Evolutionary conservation across 2,888 invertebrate species (phyloP).

Genomic region (Tetanocera ferruginea): DNA sequence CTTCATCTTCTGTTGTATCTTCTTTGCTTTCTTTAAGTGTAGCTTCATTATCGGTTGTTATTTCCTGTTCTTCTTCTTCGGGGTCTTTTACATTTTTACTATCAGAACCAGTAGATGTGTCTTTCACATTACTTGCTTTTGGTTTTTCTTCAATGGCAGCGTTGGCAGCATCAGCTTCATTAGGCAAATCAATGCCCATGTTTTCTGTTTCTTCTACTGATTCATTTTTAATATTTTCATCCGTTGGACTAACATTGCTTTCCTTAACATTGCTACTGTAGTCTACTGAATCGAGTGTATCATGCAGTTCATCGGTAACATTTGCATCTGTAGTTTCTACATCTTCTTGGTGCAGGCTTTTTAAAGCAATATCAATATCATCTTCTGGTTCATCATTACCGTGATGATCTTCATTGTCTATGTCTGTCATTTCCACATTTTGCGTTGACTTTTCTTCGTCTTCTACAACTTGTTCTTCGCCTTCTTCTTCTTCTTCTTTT

Average conservation of each 20-base stretch:
- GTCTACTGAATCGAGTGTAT: not conserved
- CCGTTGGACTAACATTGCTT: not conserved
- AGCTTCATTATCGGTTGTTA: conserved; percentile 38
- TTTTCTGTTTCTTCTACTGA: not conserved
- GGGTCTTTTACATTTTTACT: conserved; percentile 3
- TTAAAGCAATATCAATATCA: conserved; percentile 60
- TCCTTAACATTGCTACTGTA: not conserved
- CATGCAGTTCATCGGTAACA: not conserved
- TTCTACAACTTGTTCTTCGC: conserved; percentile 21
- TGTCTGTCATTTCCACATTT: conserved; percentile 50
- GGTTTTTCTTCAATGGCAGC: conserved; percentile 15
- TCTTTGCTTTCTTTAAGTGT: conserved; percentile 46
- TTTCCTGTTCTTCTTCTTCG: too few relatives aligned
- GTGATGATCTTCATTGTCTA: not conserved
- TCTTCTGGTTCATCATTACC: conserved; percentile 50
- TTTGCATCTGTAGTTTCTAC: not conserved
- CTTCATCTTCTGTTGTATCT: conserved; percentile 30
- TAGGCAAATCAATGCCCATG: conserved; percentile 16
- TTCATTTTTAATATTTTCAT: not conserved
- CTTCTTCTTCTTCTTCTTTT: conserved; percentile 45
- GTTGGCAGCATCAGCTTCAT: conserved; percentile 44
- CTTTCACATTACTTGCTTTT: conserved; percentile 27
- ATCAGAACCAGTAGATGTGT: not conserved
- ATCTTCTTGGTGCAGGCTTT: conserved; percentile 59
- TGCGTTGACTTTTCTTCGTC: conserved; percentile 10